phyloP scores from a whole-genome alignment of 2,888 invertebrate species.

The Baronia brevicornis region DNA sequence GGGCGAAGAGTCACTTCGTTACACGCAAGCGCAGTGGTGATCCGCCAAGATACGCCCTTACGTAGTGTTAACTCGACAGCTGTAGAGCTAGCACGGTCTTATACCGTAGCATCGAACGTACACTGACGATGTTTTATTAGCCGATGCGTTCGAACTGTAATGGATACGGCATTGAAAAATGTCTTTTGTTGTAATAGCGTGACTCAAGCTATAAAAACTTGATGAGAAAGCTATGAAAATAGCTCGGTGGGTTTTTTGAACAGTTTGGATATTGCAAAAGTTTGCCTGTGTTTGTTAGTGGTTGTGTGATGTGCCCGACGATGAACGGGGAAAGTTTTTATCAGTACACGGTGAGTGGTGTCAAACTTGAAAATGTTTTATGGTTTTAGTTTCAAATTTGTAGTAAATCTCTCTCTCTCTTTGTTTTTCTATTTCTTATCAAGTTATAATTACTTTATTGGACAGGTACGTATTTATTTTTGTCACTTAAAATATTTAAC shows the following conservation, averaged over 20 bases:
- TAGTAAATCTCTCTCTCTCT: too few species aligned
- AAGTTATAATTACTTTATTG: too few species aligned
- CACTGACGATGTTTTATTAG: constrained; percentile 39
- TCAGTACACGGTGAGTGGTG: constrained; percentile 47
- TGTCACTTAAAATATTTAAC: too few species aligned
- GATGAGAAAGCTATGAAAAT: constrained; percentile 16
- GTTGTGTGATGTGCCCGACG: constrained; percentile 51
- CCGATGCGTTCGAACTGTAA: constrained; percentile 36
- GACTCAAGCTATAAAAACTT: constrained; percentile 32
- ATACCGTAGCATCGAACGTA: constrained; percentile 16
- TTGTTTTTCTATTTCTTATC: too few species aligned
- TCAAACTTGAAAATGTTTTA: neutral
- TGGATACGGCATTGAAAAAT: constrained; percentile 36
- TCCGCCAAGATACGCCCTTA: constrained; percentile 54
- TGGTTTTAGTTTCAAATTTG: too few species aligned
- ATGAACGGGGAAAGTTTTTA: constrained; percentile 49
- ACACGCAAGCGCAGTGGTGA: constrained; percentile 60
- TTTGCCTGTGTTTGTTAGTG: constrained; percentile 32
- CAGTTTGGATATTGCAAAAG: constrained; percentile 23
- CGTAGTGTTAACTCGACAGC: constrained; percentile 53
- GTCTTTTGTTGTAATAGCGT: constrained; percentile 35
- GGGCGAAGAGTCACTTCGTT: constrained; percentile 64
- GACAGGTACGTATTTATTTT: too few species aligned
- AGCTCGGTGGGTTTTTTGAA: constrained; percentile 23
- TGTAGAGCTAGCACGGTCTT: constrained; percentile 39